Base-by-base conservation (phyloP, 2,888 invertebrate species). In the Nesidiocoris tenuis region DNA sequence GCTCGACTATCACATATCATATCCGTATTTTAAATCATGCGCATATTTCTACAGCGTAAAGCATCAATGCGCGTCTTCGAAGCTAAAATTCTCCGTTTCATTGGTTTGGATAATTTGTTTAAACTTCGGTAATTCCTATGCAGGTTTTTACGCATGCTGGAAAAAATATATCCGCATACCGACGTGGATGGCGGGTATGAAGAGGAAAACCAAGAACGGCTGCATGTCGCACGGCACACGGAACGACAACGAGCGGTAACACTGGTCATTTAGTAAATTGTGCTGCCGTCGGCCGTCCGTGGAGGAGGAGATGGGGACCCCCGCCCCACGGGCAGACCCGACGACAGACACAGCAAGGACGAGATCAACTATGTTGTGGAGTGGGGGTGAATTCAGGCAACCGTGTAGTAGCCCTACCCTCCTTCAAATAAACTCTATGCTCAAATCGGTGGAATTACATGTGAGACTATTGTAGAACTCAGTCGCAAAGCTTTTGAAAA, bases 201-300 rank as follows among this genome's bases (percentile, higher is more conserved):
- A 61, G 39, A 72, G 72, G 39, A 63, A 39, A 61, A 56, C 61
- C 25, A 72, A 54, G 21, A 61, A 61, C 54, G 72, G 39, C 63
- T 61, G 72, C 72, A 72, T 72, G 61, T 72, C 25, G 61, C 25
- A 23, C 25, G 72, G 61, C 39, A 19, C 61, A 63, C 72, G 61
- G 19, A 59, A 24, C 59, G 61, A 39, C 72, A 72, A 72, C 72
- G 61, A 72, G 72, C 72, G 72, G 72, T 72, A 72, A 72, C 72
- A 72, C 72, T 63, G 72, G 72, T 63, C 61, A 56, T 72, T 72
- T 61, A 72, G 63, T 63, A 72, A 72, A 72, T 72, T 72, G 72
- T 72, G 72, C 63, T 39, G 61, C 61, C 61, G n/a, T n/a, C n/a
- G n/a, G n/a, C n/a, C n/a, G n/a, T n/a, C n/a, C n/a, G n/a, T n/a